Evolutionary conservation across 2,888 invertebrate species (phyloP).

Genomic region (Sinhomidia bicolor): DNA sequence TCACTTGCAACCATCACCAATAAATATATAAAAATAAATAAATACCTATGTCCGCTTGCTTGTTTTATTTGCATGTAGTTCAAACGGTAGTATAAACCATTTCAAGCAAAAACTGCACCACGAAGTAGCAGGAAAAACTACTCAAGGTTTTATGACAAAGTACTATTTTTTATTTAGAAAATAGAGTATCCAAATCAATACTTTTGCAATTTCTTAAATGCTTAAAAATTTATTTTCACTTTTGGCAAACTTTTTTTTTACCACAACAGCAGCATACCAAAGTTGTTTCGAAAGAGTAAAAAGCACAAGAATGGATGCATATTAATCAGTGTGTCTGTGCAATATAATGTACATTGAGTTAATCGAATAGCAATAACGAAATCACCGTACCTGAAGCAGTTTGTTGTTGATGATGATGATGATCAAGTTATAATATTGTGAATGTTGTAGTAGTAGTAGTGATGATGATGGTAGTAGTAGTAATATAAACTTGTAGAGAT

Average conservation of each 20-base stretch:
- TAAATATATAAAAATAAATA: no score
- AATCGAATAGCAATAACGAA: constrained; percentile 6
- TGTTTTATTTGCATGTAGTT: background rate
- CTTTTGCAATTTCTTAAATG: background rate
- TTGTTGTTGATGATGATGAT: constrained; percentile 22
- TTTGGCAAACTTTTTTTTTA: constrained; percentile 15
- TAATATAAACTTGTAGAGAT: background rate
- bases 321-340: background rate
- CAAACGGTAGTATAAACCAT: background rate
- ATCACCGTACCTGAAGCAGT: constrained; percentile 60
- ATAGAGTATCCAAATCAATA: no score
- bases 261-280: background rate
- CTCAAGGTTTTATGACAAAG: no score
- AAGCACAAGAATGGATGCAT: constrained; percentile 8
- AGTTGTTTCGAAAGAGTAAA: constrained; percentile 32
- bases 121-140: no score
- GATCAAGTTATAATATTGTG: constrained; percentile 21
- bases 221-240: constrained; percentile 20
- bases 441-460: background rate
- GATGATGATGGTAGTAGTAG: background rate
- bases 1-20: no score
- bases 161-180: no score
- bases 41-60: no score
- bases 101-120: no score
- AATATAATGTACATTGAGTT: constrained; percentile 17